Evolutionary conservation across 2,797 vertebrate genomes (phyloP), one percentile per base, ranked within the genome.

Genomic region (Leptodactylus fallax): DNA sequence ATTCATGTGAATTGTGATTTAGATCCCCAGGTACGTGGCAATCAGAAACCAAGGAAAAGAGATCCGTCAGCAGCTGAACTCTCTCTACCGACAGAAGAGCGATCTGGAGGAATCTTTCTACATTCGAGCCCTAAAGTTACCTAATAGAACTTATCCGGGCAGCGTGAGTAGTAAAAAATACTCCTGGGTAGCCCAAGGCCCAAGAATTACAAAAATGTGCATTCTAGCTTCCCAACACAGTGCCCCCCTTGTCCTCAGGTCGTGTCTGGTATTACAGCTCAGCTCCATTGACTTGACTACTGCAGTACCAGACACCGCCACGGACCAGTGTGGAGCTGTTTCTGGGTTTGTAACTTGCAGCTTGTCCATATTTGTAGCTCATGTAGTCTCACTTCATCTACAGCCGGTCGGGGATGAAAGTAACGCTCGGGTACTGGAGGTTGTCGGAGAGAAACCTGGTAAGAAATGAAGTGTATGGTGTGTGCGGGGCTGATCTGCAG

Each of bases 321-420:
- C 6, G 8, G 7, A 53, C 45, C 2, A 11, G 71, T 19, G 45
- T 6, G 27, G 25, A 27, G 47, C 76, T 27, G n/a, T 55, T 49
- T 55, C 56, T 58, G 56, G 14, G 12, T 14, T 10, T 5, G 49
- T 51, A 51, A 51, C 5, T 51, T n/a, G n/a, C n/a, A n/a, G 36
- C 36, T 36, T 36, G 2, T 36, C 36, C 36, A 36, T 36, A 36
- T 36, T 36, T 36, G 36, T 36, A 36, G 36, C 36, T 36, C 36
- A 36, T 36, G 36, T 36, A 36, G 36, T 23, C 16, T 13, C 21
- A 1, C 87, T 82, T 21, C 14, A 69, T 17, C 84, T 53, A 19
- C 91, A 99, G 97, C 97, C 97, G 0, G 3, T 96, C 0, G 98
- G 97, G 85, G 96, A 98, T 0, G 96, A 98, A 93, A 97, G 95